Base-by-base conservation (phyloP, 2,113 vertebrate species). In the Petroica traversi region DNA sequence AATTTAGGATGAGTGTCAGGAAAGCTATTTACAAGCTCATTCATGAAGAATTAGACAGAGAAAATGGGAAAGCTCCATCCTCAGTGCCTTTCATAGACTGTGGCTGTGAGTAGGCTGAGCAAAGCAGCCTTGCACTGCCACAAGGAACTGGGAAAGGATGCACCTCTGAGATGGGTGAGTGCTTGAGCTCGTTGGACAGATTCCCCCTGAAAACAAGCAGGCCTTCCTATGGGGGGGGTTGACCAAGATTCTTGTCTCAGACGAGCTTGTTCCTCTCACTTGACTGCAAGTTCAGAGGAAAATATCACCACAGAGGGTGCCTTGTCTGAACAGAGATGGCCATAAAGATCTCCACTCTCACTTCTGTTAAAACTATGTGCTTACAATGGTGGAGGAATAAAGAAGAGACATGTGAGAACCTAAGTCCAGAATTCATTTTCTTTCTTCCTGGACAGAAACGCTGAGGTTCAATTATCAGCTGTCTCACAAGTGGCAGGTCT, bases 11-110 rank as follows among this genome's bases (percentile, higher is more conserved):
- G 43, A 67, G 31, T 52, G 62, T 67, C 75, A 76, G 49, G 25
- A 85, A 94, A 90, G 34, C 22, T 73, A 57, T 79, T 72, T 83
- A 73, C 28, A 41, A 69, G 54, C 29, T 85, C 62, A 82, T 80
- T 92, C 51, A 76, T 0, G 1, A 8, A 73, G 12, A 64, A 64
- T 23, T 33, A 76, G 29, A n/a, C 14, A 28, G 12, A 66, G 69
- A 73, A 78, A 61, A 71, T 2, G 16, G 26, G 24, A 66, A 86
- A 89, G 51, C 10, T 89, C 52, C 43, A 62, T 38, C 31, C 36
- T n/a, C 33, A 71, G 24, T 16, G 31, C 61, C 19, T 81, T 74
- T 80, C 40, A 59, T 0, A 91, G 40, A 40, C 46, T 55, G 48
- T 2, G 63, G 25, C 31, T 68, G 31, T 7, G 1, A 76, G 25